These are phyloP conservation scores for Hyalella azteca DNA, from an alignment of 2,888 invertebrate genomes.

Conservation along the genomic window DNA sequence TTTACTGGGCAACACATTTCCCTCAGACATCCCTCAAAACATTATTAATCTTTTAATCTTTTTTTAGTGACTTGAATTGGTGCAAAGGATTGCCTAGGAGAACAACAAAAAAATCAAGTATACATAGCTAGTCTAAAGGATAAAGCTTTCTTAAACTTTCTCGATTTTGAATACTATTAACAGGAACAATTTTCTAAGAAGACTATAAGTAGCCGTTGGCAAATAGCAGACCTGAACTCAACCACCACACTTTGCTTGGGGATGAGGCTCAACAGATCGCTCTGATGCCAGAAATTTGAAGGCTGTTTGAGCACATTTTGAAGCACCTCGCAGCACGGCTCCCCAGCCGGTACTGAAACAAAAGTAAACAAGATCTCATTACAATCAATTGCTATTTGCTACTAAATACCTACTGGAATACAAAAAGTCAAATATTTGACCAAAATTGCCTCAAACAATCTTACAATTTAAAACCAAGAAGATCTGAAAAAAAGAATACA, in stretches of 20 bases:
- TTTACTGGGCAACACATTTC: not conserved
- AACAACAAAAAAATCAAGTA: not conserved
- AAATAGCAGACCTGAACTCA: constrained; percentile 48
- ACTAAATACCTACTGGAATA: not conserved
- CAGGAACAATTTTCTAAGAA: too few relatives aligned
- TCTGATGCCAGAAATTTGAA: constrained; percentile 45
- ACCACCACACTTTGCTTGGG: constrained; percentile 46
- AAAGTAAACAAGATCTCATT: not conserved
- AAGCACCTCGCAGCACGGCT: constrained; percentile 11
- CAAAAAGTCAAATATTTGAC: not conserved
- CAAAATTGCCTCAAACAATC: not conserved
- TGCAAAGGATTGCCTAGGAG: not conserved
- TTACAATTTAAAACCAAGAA: not conserved
- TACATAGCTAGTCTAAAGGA: not conserved
- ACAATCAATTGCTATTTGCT: not conserved
- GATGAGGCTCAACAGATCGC: constrained; percentile 39
- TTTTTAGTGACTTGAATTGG: not conserved
- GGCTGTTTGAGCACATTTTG: not conserved
- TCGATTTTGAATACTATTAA: too few relatives aligned
- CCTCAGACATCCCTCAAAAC: not conserved
- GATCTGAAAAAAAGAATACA: not conserved
- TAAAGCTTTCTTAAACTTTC: not conserved
- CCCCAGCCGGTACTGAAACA: not conserved
- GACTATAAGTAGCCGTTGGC: not conserved
- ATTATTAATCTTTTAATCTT: not conserved